Conservation (phyloP, 2,113 vertebrate species). For the Oryzias celebensis region DNA sequence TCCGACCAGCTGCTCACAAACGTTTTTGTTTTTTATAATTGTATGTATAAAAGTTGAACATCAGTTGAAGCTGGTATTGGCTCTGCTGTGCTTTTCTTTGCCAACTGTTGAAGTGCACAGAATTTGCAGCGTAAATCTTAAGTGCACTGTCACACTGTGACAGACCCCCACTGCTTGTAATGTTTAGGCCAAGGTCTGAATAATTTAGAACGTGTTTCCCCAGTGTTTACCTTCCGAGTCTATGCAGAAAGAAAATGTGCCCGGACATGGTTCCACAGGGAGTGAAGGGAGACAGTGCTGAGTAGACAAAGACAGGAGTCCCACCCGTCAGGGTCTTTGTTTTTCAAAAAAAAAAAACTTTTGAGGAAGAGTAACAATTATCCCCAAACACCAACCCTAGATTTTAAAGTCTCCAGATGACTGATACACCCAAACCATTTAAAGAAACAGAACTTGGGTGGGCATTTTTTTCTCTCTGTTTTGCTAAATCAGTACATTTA, state of each 20-base stretch:
- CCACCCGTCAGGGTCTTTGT: constrained; percentile 56
- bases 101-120: constrained; percentile 44
- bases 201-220: constrained; percentile 67
- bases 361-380: constrained; percentile 52
- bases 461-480: constrained; percentile 1
- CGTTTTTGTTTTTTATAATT: neutral
- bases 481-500: constrained; percentile 18
- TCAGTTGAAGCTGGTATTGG: constrained; percentile 20
- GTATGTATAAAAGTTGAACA: constrained; percentile 3
- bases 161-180: constrained; percentile 42
- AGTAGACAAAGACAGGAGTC: constrained; percentile 58
- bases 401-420: no score
- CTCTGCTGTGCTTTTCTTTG: constrained; percentile 13
- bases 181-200: constrained; percentile 47
- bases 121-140: constrained; percentile 52
- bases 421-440: no score
- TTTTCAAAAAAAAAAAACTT: constrained; percentile 45
- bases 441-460: no score
- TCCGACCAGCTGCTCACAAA: constrained; percentile 12
- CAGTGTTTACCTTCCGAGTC: constrained; percentile 61
- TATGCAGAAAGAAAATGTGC: constrained; percentile 47
- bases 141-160: constrained; percentile 16
- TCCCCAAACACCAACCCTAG: constrained; percentile 4
- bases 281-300: constrained; percentile 42
- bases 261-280: constrained; percentile 33